Evolutionary conservation across 2,888 invertebrate genomes (phyloP).

Genomic region (Cephus spinipes): DNA sequence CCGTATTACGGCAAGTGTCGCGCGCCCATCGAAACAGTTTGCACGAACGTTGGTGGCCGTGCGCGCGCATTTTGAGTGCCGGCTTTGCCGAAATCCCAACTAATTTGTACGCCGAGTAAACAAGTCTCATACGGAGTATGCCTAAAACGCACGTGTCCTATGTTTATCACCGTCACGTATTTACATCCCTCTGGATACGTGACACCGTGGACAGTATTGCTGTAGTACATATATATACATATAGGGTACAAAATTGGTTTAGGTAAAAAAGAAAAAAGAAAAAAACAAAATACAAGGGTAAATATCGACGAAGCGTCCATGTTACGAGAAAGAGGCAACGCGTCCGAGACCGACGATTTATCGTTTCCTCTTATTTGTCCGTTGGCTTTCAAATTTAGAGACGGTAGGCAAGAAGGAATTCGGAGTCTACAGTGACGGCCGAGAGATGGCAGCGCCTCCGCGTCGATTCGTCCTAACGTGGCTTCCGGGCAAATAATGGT

Average conservation of each 20-base stretch:
- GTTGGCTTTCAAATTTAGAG: not conserved
- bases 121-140: not conserved
- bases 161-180: not conserved
- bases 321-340: not conserved
- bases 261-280: not conserved
- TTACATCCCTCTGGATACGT: not conserved
- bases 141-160: too few species aligned
- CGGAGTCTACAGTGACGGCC: not conserved
- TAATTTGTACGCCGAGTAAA: constrained; percentile 5
- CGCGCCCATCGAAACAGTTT: too few species aligned
- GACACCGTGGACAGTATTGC: not conserved
- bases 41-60: too few species aligned
- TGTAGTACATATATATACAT: not conserved
- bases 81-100: not conserved
- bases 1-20: too few species aligned
- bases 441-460: not conserved
- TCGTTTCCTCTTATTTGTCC: not conserved
- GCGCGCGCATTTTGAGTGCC: too few species aligned
- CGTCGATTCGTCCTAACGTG: not conserved
- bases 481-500: not conserved
- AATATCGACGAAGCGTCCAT: not conserved
- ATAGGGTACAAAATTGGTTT: not conserved
- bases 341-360: not conserved
- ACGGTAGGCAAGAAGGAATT: not conserved
- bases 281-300: not conserved